A percentile compares a stretch with the other conserved stretches of the same genome.
Conservation (phyloP, 2,888 invertebrate genomes). For the Hemistola chrysoprasaria region DNA sequence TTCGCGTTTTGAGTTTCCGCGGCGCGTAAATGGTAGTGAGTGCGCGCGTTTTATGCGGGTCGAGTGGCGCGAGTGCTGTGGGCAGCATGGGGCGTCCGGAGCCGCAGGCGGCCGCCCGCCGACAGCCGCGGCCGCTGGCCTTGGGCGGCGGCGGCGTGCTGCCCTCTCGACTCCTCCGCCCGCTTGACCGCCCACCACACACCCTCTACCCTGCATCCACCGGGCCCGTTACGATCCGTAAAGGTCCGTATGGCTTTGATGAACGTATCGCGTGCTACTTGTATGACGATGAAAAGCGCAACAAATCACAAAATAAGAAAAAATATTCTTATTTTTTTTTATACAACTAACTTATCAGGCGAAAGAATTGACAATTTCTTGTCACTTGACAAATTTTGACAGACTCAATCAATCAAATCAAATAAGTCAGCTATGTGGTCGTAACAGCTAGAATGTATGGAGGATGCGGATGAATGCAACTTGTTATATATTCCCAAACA, state of each 20-base stretch:
- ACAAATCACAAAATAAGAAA: too few relatives aligned
- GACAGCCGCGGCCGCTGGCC: slow-evolving; percentile 55
- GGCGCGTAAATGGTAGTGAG: slow-evolving; percentile 75
- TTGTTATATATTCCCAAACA: slow-evolving; percentile 16
- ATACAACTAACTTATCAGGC: too few relatives aligned
- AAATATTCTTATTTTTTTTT: too few relatives aligned
- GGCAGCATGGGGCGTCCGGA: slow-evolving; percentile 68
- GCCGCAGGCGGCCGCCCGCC: slow-evolving; percentile 59
- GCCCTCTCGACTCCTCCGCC: slow-evolving; percentile 30
- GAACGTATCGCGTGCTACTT: slow-evolving; percentile 5
- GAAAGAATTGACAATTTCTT: slow-evolving; percentile 3
- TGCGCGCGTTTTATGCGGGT: slow-evolving; percentile 67
- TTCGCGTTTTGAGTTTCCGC: slow-evolving; percentile 61
- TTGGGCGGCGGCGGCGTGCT: slow-evolving; percentile 50
- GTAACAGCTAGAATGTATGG: background rate
- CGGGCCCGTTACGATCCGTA: too few relatives aligned
- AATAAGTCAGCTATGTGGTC: too few relatives aligned
- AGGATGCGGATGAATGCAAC: slow-evolving; percentile 4
- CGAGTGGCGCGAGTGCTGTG: slow-evolving; percentile 65
- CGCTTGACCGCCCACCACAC: slow-evolving; percentile 21
- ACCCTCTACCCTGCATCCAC: slow-evolving; percentile 11
- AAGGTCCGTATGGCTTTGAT: slow-evolving; percentile 4
- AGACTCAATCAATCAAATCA: too few relatives aligned
- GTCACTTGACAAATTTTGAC: slow-evolving; percentile 1
- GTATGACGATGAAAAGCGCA: too few relatives aligned